Percentiles rank a stretch among this genome's conserved stretches.
Conservation (phyloP, 2,888 invertebrate genomes). For the Tipula vernalis region DNA sequence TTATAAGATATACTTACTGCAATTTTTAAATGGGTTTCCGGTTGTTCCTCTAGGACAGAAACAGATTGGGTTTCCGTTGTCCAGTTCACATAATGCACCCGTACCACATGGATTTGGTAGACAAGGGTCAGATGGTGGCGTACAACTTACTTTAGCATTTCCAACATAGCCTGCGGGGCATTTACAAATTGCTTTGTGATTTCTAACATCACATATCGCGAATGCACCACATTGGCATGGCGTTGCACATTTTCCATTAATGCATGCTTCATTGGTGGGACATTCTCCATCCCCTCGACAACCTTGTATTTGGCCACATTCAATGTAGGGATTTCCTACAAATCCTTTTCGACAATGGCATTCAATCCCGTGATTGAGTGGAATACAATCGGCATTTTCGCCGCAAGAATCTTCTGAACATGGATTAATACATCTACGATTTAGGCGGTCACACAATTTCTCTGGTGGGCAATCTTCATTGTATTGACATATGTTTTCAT, state of each 20-base stretch:
- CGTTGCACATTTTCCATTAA: constrained; percentile 61
- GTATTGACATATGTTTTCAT: constrained; percentile 64
- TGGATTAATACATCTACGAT: constrained; percentile 71
- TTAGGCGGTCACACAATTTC: constrained; percentile 70
- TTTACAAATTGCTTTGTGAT: constrained; percentile 68
- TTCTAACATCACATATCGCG: constrained; percentile 68
- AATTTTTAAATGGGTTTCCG: constrained; percentile 81
- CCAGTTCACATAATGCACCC: constrained; percentile 71
- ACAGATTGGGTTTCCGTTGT: constrained; percentile 76
- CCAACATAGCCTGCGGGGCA: constrained; percentile 73
- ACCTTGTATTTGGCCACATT: constrained; percentile 54
- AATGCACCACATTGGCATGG: constrained; percentile 69
- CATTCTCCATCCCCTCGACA: constrained; percentile 63
- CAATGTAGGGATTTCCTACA: constrained; percentile 63
- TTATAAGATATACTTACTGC: constrained; percentile 55
- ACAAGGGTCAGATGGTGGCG: constrained; percentile 64
- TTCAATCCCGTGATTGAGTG: constrained; percentile 60
- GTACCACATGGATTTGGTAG: constrained; percentile 78
- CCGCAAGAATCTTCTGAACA: constrained; percentile 70
- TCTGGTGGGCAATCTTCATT: constrained; percentile 85
- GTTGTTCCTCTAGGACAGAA: constrained; percentile 80
- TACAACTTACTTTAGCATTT: constrained; percentile 58
- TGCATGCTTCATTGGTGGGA: constrained; percentile 58
- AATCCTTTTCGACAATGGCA: constrained; percentile 63
- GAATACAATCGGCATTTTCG: constrained; percentile 66